Evolutionary conservation across 1,140 invertebrate species (phyloP), one percentile per base, ranked within the genome.

Genomic region (Nymphalis io): DNA sequence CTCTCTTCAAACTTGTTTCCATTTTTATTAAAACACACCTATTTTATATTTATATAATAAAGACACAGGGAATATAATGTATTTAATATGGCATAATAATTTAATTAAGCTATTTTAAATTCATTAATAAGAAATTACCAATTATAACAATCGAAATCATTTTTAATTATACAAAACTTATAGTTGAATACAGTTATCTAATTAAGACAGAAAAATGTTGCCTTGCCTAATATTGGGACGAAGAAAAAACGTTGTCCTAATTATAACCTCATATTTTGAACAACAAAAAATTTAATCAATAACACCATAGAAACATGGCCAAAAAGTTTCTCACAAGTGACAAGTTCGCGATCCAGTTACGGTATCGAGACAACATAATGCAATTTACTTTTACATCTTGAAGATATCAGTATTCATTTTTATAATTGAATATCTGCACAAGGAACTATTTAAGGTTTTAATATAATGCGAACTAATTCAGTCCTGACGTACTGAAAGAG

Each of bases 221-320:
- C 4, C 23, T 23, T 1, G 27, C n/a, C n/a, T 11, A 39, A 39
- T 15, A 42, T 0, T 3, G 15, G 15, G 15, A 42, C 11, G 13
- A n/a, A 11, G 40, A 42, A 42, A 11, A 42, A 42, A 13, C 4
- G 16, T 18, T n/a, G 0, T 15, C 5, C n/a, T n/a, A n/a, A n/a
- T 18, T 33, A 2, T 33, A 33, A 33, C 23, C 3, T 38, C 4
- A 10, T 58, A 5, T n/a, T 6, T 16, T 20, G 8, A n/a, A n/a
- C n/a, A n/a, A n/a, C 15, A 21, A 60, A 48, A 42, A 63, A 63
- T 72, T 73, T 67, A 59, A 72, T 78, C 75, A 65, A 78, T 78
- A 78, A 38, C 23, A 38, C 39, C 67, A 42, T 70, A 61, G 65
- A 70, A 72, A 78, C 75, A 16, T 6, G 1, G 18, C 27, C 21